Conservation (phyloP, 2,113 vertebrate genomes). For the Pygoscelis adeliae region DNA sequence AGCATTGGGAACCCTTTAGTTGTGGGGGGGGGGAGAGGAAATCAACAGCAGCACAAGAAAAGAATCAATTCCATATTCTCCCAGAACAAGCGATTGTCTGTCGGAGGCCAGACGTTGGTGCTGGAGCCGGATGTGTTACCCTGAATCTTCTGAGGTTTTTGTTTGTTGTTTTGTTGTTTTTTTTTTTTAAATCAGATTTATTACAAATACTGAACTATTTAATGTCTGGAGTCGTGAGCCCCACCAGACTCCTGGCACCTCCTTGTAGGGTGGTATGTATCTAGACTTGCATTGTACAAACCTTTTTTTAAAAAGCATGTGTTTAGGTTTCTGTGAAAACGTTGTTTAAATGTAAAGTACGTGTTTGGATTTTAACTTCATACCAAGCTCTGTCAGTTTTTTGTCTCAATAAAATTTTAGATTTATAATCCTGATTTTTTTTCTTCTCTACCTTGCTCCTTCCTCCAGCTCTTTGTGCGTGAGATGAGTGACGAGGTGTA, state of each 20-base stretch:
- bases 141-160: neutral
- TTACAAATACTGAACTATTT: slow-evolving; percentile 47
- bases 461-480: neutral
- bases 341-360: slow-evolving; percentile 78
- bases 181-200: slow-evolving; percentile 14
- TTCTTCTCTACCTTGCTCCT: neutral
- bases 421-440: slow-evolving; percentile 79
- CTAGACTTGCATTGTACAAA: slow-evolving; percentile 69
- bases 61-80: neutral
- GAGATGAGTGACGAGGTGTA: neutral
- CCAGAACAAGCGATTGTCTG: neutral
- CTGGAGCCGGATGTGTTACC: slow-evolving; percentile 24
- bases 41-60: slow-evolving; percentile 64
- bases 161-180: neutral
- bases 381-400: slow-evolving; percentile 70
- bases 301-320: slow-evolving; percentile 75
- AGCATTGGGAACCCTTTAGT: neutral
- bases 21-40: neutral
- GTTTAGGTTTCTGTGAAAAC: slow-evolving; percentile 78
- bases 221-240: slow-evolving; percentile 38
- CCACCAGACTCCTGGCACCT: slow-evolving; percentile 43
- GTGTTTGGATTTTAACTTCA: slow-evolving; percentile 75
- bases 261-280: slow-evolving; percentile 40
- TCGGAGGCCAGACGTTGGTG: neutral
- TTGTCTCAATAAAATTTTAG: slow-evolving; percentile 86